Base-by-base conservation (phyloP, 1,140 invertebrate genomes). In the Atopsyche davidsoni region DNA sequence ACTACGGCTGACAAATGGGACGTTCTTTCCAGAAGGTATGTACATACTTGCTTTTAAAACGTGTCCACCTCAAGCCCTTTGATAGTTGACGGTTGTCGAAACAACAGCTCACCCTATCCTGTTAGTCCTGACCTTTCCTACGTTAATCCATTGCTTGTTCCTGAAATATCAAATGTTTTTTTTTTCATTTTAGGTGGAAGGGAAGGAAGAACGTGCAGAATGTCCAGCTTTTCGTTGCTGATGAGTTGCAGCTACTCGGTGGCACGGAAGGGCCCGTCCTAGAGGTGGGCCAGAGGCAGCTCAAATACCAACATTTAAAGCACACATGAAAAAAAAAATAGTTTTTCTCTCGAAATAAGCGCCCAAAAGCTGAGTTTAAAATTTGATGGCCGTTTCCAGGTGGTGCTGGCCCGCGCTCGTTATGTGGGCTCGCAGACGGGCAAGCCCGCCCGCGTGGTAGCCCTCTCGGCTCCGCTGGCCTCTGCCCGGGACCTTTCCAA, bases 1-100 rank as follows among this genome's bases (percentile, higher is more conserved):
- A 89, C 90, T 11, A 98, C 95, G 0, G 94, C 96, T 2, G 96
- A 99, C 59, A 96, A 97, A 61, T 99, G 97, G 97, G 96, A 99
- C 70, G 90, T 99, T 6, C 70, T 99, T 0, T 99, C 96, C 0
- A 76, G 97, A 51, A 77, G 71, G 71, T 73, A 22, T 44, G 58
- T 51, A 39, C 13, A n/a, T n/a, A n/a, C n/a, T n/a, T n/a, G n/a
- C n/a, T n/a, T n/a, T n/a, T n/a, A n/a, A n/a, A n/a, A n/a, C n/a
- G n/a, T n/a, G n/a, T n/a, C n/a, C n/a, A n/a, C n/a, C n/a, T n/a
- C n/a, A n/a, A n/a, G n/a, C n/a, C n/a, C n/a, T n/a, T n/a, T n/a
- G n/a, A n/a, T n/a, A n/a, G n/a, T n/a, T n/a, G n/a, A n/a, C n/a
- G n/a, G n/a, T n/a, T n/a, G n/a, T n/a, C n/a, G n/a, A n/a, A n/a